Evolutionary conservation across 2,113 vertebrate genomes (phyloP).

Genomic region (Sylvietta virens): DNA sequence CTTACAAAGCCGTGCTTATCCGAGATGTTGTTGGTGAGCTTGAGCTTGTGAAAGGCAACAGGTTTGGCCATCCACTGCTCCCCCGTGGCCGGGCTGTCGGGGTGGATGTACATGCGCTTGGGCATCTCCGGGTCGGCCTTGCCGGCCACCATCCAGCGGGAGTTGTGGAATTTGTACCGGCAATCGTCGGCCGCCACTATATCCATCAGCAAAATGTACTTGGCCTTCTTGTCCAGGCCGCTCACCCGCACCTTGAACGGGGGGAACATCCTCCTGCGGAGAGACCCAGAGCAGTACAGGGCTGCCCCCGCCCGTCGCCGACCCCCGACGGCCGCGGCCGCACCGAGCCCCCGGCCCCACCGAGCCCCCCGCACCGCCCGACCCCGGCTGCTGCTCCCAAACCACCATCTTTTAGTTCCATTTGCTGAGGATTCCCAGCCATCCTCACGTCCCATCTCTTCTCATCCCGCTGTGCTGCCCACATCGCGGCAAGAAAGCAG

Average conservation of each 20-base stretch:
- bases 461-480: background rate
- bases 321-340: background rate
- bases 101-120: conserved; percentile 98
- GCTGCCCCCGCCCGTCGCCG: background rate
- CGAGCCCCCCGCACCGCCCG: background rate
- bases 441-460: background rate
- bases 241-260: conserved; percentile 97
- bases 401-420: background rate
- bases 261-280: conserved; percentile 94
- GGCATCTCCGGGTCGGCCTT: conserved; percentile 99
- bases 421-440: background rate
- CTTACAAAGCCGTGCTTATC: conserved; percentile 99
- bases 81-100: conserved; percentile 95
- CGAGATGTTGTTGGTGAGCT: conserved; percentile 98
- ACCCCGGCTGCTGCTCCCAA: background rate
- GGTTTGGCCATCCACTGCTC: conserved; percentile 99
- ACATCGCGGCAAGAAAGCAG: background rate
- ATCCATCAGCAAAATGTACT: conserved; percentile 98
- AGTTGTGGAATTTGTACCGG: conserved; percentile 98
- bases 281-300: conserved; percentile 8
- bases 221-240: conserved; percentile 97
- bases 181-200: conserved; percentile 97
- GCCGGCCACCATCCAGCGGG: conserved; percentile 98
- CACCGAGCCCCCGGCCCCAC: background rate
- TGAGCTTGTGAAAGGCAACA: conserved; percentile 97